Evolutionary conservation across 2,113 vertebrate genomes (phyloP), one percentile per base, ranked within the genome.

Genomic region (Deroptyus accipitrinus): DNA sequence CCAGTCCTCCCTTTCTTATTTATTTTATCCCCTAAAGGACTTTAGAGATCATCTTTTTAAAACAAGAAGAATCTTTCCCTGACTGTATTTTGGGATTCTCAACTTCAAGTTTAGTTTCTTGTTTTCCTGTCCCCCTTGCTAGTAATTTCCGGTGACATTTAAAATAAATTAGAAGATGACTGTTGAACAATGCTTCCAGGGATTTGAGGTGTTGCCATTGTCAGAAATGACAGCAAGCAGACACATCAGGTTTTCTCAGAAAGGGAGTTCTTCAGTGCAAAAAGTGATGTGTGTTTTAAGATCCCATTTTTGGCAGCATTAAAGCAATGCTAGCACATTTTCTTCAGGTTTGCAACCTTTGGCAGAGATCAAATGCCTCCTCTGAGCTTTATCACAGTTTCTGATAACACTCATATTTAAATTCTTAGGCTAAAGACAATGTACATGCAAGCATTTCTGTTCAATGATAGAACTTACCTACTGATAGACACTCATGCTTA

Each of bases 171-270:
- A 89, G 35, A 78, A 82, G 30, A 70, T 74, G 51, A 87, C 33
- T 94, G 25, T 37, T 85, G 81, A 94, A 86, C 84, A 96, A 92
- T 72, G 27, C 39, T 96, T 81, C 59, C 64, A 77, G 64, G 14
- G 46, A 73, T 89, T 18, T 69, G 33, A 89, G 79, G 37, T 85
- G 63, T 78, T 94, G 24, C 57, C 52, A n/a, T 52, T 95, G 90
- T 92, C 82, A 97, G 76, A 90, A 96, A 88, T 87, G 78, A 91
- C 82, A 96, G 37, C 35, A 48, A 42, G 57, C 80, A 96, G 91
- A 92, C 51, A 67, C 37, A 83, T 64, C 73, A 87, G 18, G 11
- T 77, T 74, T 92, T 14, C 27, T 69, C n/a, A 70, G 44, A 87
- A 83, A 85, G 28, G 10, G 13, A 76, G 20, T 22, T 82, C 24